Base-by-base conservation (phyloP, 2,113 vertebrate genomes). In the Mungos mungo region DNA sequence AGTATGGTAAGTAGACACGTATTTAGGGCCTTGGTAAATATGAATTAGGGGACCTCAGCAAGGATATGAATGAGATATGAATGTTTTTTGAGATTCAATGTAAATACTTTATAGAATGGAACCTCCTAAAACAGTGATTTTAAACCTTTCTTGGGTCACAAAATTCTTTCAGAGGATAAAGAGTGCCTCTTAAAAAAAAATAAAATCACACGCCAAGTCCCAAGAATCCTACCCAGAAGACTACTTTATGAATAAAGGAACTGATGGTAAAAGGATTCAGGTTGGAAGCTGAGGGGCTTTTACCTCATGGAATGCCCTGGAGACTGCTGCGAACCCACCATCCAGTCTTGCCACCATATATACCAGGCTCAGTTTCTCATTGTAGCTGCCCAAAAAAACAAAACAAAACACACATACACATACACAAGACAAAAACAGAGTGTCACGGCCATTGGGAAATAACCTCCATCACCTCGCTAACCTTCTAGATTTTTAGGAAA, bases 291-390 rank as follows among this genome's bases (percentile, higher is more conserved):
- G 54, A 80, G 11, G 35, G 74, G 81, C 7, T 81, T 97, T 97
- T 66, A 99, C 99, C 99, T 99, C 99, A 88, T 99, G 99, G 8
- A 99, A 92, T 31, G 98, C 99, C 97, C 99, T 99, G 94, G 97
- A 98, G 93, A 99, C 98, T 4, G 99, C 99, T 29, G 99, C 99
- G 52, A 99, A 99, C 69, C 99, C 98, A 6, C 99, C 99, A 66
- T 99, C 99, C 69, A 99, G 98, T 31, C 99, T 99, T 69, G 99
- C 98, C 3, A 98, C 99, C 99, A 99, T 98, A 96, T 99, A 99
- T 1, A 99, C 93, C 96, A 99, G 93, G 2, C 98, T 98, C 7
- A 99, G 86, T 23, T 99, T 98, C 54, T 99, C 98, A 72, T 98
- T 98, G 10, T 99, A 99, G 84, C 99, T 99, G 90, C 35, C 50